Evolutionary conservation across 2,113 vertebrate genomes (phyloP).

Genomic region (Sigmodon hispidus): DNA sequence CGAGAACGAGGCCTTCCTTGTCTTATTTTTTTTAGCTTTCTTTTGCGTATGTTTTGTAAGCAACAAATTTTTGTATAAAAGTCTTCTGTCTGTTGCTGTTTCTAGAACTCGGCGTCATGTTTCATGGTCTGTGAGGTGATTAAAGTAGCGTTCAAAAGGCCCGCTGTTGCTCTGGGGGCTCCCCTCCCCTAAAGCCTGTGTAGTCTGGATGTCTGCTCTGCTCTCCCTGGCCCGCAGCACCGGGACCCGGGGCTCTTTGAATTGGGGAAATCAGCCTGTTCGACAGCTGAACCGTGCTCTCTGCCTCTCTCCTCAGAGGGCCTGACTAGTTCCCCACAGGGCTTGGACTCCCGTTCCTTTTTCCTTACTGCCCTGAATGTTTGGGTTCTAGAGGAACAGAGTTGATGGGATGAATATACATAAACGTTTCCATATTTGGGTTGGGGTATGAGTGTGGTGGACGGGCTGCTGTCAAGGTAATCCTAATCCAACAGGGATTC

Average conservation of each 20-base stretch:
- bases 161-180: constrained; percentile 79
- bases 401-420: neutral
- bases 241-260: no score
- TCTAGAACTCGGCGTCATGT: constrained; percentile 83
- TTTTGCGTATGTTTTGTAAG: constrained; percentile 90
- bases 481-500: neutral
- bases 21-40: constrained; percentile 84
- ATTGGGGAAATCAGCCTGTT: no score
- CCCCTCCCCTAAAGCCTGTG: neutral
- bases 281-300: no score
- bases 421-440: neutral
- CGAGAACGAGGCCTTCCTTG: constrained; percentile 77
- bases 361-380: no score
- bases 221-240: neutral
- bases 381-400: neutral
- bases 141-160: constrained; percentile 84
- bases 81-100: constrained; percentile 86
- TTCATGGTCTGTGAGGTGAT: constrained; percentile 84
- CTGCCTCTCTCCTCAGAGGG: neutral
- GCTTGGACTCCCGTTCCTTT: no score
- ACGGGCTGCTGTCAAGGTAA: neutral
- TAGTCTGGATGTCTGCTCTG: neutral
- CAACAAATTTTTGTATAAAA: constrained; percentile 85
- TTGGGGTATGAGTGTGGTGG: neutral
- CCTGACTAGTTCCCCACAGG: neutral